Percentiles rank a stretch among this genome's conserved stretches.
Conservation (phyloP, 2,797 vertebrate genomes). For the Eurystomus glaucurus region DNA sequence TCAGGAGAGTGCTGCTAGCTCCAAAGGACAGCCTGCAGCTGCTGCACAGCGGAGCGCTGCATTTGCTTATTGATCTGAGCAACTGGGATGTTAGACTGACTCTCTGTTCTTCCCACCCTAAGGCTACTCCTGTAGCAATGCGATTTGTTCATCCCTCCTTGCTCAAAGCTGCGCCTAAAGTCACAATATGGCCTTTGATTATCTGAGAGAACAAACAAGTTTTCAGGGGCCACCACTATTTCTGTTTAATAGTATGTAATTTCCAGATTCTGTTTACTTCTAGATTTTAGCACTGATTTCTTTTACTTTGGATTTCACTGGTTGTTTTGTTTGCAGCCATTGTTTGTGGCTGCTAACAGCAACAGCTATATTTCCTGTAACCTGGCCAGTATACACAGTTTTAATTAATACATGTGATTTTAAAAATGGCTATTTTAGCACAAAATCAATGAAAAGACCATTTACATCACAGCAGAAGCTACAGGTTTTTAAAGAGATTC, state of each 20-base stretch:
- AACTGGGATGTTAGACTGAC: neutral
- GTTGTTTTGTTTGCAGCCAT: neutral
- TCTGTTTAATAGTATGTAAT: neutral
- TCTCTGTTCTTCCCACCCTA: conserved; percentile 16
- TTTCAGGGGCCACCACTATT: conserved; percentile 34
- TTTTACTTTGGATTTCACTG: neutral
- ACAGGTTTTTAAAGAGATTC: neutral
- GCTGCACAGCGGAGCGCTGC: neutral
- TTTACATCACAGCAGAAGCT: neutral
- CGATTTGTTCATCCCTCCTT: conserved; percentile 19
- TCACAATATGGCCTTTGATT: conserved; percentile 54
- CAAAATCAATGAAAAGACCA: neutral
- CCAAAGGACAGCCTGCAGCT: neutral
- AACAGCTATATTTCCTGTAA: neutral
- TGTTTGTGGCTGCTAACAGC: neutral
- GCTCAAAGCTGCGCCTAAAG: conserved; percentile 49
- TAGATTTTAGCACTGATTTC: neutral
- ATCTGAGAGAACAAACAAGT: neutral
- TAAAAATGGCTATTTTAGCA: neutral
- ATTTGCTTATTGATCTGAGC: neutral
- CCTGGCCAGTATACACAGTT: neutral
- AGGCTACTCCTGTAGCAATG: conserved; percentile 15
- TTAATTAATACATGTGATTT: neutral
- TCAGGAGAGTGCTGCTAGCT: neutral
- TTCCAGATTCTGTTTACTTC: conserved; percentile 16